Base-by-base conservation (phyloP, 1,140 invertebrate species). In the Pseudomyrmex sp. region DNA sequence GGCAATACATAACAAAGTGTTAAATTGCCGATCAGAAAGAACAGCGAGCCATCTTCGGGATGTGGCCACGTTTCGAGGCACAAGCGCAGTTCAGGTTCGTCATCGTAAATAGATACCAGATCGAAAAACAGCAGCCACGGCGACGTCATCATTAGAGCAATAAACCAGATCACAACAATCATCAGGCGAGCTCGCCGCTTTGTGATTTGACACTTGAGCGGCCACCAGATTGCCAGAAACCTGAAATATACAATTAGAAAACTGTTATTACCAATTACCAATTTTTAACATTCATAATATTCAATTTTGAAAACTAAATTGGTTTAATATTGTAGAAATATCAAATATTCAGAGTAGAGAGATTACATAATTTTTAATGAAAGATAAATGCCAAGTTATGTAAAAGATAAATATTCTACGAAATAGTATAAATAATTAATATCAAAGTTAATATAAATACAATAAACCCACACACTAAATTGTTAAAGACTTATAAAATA, bases 211-310 rank as follows among this genome's bases (percentile, higher is more conserved):
- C 97, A 97, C 92, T 98, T 98, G 85, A 99, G 93, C 1, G 98
- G 98, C 96, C 97, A 98, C 97, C 98, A 99, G 83, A 99, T 99
- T 46, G 98, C 98, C 84, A 99, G 95, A 92, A 98, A 99, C 95
- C 98, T 99, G 96, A 12, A 82, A 83, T 10, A 0, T 65, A 76
- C 4, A 4, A 68, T 10, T n/a, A 4, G 0, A 44, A 1, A 18
- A 10, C 5, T 61, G 13, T 54, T 44, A 66, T 35, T 76, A n/a
- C 0, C 44, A 12, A 52, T 10, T 52, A n/a, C 0, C 44, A 12
- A 35, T 48, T 12, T 5, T 35, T 52, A 52, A 26, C 12, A 63
- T 50, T 8, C 35, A 3, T 2, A 65, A 20, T 8, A 20, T 15
- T 13, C 26, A 9, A 54, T n/a, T 20, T 44, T 58, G 13, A 13